A percentile compares a stretch with the other conserved stretches of the same genome.
Conservation (phyloP, 2,888 invertebrate species). For the Panzeria rudis region DNA sequence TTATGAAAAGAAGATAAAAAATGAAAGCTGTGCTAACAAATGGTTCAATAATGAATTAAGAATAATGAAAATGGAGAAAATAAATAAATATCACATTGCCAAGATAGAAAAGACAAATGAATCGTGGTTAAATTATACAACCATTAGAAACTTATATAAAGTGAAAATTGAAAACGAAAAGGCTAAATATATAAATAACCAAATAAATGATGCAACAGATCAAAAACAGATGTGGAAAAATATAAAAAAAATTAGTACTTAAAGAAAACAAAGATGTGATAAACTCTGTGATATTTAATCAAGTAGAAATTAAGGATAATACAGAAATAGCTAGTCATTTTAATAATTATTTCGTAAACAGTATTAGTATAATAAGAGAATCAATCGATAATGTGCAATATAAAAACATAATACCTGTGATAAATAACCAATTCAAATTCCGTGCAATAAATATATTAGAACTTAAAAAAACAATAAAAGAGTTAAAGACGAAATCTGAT, state of each 20-base stretch:
- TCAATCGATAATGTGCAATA: constrained; percentile 16
- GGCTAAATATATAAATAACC: constrained; percentile 14
- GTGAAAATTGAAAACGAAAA: constrained; percentile 23
- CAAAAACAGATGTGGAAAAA: constrained; percentile 11
- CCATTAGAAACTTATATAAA: constrained; percentile 20
- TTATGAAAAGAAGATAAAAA: background rate
- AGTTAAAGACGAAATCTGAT: constrained; percentile 19
- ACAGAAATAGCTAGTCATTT: constrained; percentile 25
- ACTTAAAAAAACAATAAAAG: background rate
- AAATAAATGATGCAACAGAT: constrained; percentile 7
- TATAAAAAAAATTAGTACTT: constrained; percentile 8
- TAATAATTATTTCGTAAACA: constrained; percentile 3
- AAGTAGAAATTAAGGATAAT: constrained; percentile 18
- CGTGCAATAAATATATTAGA: constrained; percentile 6
- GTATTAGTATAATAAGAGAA: constrained; percentile 21
- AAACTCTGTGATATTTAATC: constrained; percentile 17
- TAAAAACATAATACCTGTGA: constrained; percentile 28
- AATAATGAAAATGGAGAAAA: constrained; percentile 9
- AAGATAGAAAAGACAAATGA: constrained; percentile 3
- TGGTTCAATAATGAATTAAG: constrained; percentile 14
- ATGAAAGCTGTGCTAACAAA: background rate
- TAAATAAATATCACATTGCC: constrained; percentile 13
- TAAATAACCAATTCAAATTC: constrained; percentile 26
- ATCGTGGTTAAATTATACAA: constrained; percentile 1
- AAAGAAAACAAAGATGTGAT: constrained; percentile 12